Evolutionary conservation across 2,113 vertebrate species (phyloP).

Genomic region (Lepus europaeus): DNA sequence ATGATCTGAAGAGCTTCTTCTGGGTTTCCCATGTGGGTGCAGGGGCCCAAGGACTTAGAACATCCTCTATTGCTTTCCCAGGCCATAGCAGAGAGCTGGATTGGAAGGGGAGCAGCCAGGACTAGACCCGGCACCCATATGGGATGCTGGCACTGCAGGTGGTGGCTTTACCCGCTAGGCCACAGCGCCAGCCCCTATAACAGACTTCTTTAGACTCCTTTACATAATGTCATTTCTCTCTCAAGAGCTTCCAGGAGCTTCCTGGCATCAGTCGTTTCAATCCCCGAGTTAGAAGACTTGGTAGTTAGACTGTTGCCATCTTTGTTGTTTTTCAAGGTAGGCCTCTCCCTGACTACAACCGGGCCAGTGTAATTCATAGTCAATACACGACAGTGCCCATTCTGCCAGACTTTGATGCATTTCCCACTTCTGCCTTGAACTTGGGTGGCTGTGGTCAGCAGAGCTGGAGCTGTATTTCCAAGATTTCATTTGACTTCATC

Average conservation of each 20-base stretch:
- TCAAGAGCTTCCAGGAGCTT: slow-evolving; percentile 30
- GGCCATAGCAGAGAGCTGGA: too few species aligned
- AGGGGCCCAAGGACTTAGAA: too few species aligned
- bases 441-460: background rate
- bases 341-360: background rate
- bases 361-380: background rate
- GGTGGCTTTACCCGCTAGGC: too few species aligned
- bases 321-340: background rate
- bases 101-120: too few species aligned
- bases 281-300: background rate
- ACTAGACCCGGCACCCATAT: too few species aligned
- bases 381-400: background rate
- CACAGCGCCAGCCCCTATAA: too few species aligned
- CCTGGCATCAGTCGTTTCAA: background rate
- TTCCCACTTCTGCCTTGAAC: slow-evolving; percentile 8
- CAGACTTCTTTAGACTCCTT: background rate
- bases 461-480: background rate
- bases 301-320: background rate
- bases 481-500: background rate
- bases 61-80: too few species aligned
- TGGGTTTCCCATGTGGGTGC: too few species aligned
- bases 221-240: slow-evolving; percentile 7
- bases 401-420: background rate
- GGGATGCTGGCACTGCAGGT: too few species aligned
- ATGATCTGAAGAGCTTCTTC: too few species aligned